These are phyloP conservation scores for Chironomus tentans DNA, from an alignment of 2,888 invertebrate genomes.

Conservation along the genomic window DNA sequence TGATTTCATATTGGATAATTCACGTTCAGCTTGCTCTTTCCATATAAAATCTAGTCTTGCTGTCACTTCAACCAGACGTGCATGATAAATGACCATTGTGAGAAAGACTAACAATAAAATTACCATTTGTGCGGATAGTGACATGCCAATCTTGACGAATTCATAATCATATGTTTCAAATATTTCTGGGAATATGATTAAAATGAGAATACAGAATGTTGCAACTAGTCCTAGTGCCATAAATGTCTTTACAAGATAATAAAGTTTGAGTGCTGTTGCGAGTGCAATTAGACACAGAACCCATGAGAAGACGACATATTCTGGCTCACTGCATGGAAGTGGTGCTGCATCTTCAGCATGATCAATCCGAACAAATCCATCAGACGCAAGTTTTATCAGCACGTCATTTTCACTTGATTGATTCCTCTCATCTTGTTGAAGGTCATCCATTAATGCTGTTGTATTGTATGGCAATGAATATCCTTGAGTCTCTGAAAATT, in stretches of 20 bases:
- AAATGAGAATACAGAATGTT: slow-evolving; percentile 63
- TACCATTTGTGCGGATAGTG: slow-evolving; percentile 68
- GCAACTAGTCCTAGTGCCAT: slow-evolving; percentile 67
- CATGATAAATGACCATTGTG: slow-evolving; percentile 74
- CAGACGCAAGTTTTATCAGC: no score
- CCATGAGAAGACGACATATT: slow-evolving; percentile 91
- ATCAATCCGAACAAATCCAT: no score
- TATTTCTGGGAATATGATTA: slow-evolving; percentile 48
- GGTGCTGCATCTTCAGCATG: background rate
- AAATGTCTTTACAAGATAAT: slow-evolving; percentile 75
- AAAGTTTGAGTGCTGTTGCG: slow-evolving; percentile 84
- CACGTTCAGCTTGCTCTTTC: slow-evolving; percentile 93
- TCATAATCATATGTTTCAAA: slow-evolving; percentile 39
- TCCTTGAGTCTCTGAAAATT: background rate
- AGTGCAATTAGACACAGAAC: slow-evolving; percentile 83
- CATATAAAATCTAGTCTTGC: slow-evolving; percentile 92
- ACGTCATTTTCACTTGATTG: no score
- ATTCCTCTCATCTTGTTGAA: background rate
- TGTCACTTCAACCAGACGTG: slow-evolving; percentile 75
- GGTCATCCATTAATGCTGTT: background rate
- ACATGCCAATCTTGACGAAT: slow-evolving; percentile 48
- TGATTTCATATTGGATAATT: slow-evolving; percentile 87
- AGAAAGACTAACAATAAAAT: slow-evolving; percentile 69
- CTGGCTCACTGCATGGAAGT: slow-evolving; percentile 53
- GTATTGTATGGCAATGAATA: background rate